Conservation (phyloP, 1,140 invertebrate species). For the Diprion similis region DNA sequence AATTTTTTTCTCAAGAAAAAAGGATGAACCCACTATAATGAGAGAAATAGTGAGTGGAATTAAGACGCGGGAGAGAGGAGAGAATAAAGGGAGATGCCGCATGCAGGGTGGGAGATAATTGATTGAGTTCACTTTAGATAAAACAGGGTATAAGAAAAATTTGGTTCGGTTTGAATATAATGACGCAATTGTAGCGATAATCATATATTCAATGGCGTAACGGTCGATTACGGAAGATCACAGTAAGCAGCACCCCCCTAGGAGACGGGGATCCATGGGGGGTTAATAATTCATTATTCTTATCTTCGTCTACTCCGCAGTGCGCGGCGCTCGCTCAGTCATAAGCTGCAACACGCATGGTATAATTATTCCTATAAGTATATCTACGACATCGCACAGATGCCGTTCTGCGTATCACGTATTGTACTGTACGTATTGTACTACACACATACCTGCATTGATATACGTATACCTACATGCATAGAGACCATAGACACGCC, state of each 20-base stretch:
- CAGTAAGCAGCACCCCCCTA: neutral
- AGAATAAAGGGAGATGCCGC: too few relatives aligned
- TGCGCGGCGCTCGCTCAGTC: neutral
- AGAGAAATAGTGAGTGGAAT: conserved; percentile 6
- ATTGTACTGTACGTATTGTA: neutral
- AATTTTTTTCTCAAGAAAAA: too few relatives aligned
- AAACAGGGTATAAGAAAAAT: too few relatives aligned
- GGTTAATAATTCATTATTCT: conserved; percentile 34
- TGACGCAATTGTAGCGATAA: too few relatives aligned
- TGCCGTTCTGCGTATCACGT: neutral
- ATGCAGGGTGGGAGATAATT: too few relatives aligned
- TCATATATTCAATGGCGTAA: neutral
- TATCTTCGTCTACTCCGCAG: conserved; percentile 22
- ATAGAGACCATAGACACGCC: neutral
- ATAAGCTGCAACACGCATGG: too few relatives aligned
- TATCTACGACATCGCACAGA: conserved; percentile 10
- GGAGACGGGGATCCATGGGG: conserved; percentile 8
- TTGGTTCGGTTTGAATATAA: too few relatives aligned
- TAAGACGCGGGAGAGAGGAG: conserved; percentile 9
- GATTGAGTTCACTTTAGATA: too few relatives aligned
- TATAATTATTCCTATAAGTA: neutral
- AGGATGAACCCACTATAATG: neutral
- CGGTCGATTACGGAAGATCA: neutral
- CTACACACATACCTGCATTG: too few relatives aligned
- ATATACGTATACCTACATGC: too few relatives aligned